These are phyloP conservation scores for Magallana ariakensis DNA, from an alignment of 1,140 invertebrate species.

Conservation along the genomic window DNA sequence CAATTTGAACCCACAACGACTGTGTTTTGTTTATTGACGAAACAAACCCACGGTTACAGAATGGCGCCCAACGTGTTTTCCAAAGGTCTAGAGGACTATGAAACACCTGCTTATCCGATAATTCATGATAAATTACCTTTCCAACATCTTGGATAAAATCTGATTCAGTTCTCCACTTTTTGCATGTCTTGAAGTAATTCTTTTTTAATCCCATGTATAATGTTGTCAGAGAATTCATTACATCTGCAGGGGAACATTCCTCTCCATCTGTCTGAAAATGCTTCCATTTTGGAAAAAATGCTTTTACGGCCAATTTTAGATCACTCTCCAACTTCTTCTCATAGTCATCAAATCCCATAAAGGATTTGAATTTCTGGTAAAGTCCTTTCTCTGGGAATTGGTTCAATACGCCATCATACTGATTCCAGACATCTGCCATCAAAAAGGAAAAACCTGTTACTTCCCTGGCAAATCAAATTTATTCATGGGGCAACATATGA, in stretches of 20 bases:
- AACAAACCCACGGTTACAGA: no score
- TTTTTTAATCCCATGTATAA: neutral
- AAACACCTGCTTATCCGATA: no score
- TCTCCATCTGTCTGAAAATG: neutral
- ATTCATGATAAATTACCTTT: no score
- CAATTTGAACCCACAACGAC: no score
- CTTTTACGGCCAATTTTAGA: neutral
- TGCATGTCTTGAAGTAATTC: neutral
- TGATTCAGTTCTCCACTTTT: neutral
- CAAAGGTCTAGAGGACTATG: no score
- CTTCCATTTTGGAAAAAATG: constrained; percentile 4
- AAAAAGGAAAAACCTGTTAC: no score
- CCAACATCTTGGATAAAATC: neutral
- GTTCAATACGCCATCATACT: neutral
- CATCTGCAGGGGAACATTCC: neutral
- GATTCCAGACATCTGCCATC: neutral
- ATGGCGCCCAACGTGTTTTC: no score
- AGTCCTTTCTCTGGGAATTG: neutral
- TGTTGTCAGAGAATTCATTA: neutral
- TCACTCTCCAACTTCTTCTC: constrained; percentile 12
- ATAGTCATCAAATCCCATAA: neutral
- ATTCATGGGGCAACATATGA: no score
- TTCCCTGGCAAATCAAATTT: neutral
- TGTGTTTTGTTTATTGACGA: no score
- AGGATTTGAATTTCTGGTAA: neutral